Percentiles rank a stretch among this genome's conserved stretches.
Conservation (phyloP, 2,113 vertebrate species). For the Hiodon alosoides region DNA sequence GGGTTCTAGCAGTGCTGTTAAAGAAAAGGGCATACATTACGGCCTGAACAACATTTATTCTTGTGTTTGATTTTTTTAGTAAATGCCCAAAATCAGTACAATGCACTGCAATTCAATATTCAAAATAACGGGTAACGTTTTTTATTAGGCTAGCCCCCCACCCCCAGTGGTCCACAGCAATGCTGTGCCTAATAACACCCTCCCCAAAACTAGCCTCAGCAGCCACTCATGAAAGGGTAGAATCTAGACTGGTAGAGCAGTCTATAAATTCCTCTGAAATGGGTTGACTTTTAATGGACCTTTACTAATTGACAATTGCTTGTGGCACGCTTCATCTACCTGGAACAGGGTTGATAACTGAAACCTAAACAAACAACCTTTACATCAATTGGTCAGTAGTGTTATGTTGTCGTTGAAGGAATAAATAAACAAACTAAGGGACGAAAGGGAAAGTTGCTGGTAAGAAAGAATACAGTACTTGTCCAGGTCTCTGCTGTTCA, state of each 20-base stretch:
- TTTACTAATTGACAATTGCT: slow-evolving; percentile 26
- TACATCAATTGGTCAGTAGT: slow-evolving; percentile 16
- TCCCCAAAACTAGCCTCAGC: neutral
- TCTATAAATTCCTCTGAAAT: slow-evolving; percentile 14
- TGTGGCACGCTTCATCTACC: slow-evolving; percentile 15
- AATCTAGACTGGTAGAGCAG: neutral
- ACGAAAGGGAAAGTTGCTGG: neutral
- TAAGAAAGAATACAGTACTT: neutral
- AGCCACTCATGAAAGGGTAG: neutral
- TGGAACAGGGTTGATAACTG: slow-evolving; percentile 16
- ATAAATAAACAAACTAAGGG: neutral
- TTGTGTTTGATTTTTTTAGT: slow-evolving; percentile 60
- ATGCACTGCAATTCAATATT: slow-evolving; percentile 17
- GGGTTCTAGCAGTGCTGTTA: slow-evolving; percentile 23
- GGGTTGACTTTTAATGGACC: slow-evolving; percentile 14
- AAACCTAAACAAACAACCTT: slow-evolving; percentile 21
- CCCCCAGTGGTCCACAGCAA: neutral
- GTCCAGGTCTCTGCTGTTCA: too few species aligned
- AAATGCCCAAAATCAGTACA: slow-evolving; percentile 11
- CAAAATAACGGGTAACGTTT: slow-evolving; percentile 2
- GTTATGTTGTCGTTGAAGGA: slow-evolving; percentile 6
- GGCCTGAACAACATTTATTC: slow-evolving; percentile 41
- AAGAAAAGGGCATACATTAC: slow-evolving; percentile 22
- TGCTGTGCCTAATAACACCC: slow-evolving; percentile 1
- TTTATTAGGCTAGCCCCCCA: slow-evolving; percentile 3